Percentiles rank a stretch among this genome's conserved stretches.
Conservation (phyloP, 2,888 invertebrate species). For the Rhabditoides inermis region DNA sequence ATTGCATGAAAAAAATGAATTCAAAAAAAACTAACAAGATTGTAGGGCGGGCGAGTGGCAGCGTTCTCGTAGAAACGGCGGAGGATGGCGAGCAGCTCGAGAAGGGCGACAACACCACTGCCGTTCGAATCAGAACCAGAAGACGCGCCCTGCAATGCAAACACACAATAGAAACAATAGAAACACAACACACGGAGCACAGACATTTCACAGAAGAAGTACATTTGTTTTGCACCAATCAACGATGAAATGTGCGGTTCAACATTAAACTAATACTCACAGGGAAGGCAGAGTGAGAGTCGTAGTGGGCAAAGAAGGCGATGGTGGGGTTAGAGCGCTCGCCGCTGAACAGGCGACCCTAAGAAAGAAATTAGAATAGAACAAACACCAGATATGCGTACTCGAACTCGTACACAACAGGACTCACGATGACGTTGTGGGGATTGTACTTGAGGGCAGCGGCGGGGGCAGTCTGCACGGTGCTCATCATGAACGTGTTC, state of each 20-base stretch:
- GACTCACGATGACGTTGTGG: slow-evolving; percentile 29
- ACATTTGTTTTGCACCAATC: too few relatives aligned
- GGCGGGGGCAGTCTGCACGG: slow-evolving; percentile 13
- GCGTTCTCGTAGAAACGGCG: slow-evolving; percentile 39
- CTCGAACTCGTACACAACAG: not conserved
- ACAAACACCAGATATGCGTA: not conserved
- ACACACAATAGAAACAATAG: not conserved
- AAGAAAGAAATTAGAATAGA: slow-evolving; percentile 4
- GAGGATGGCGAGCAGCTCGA: slow-evolving; percentile 79
- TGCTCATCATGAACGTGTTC: slow-evolving; percentile 45
- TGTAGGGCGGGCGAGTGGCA: slow-evolving; percentile 37
- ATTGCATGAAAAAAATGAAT: not conserved
- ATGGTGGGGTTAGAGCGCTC: slow-evolving; percentile 68
- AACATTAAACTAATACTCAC: slow-evolving; percentile 61
- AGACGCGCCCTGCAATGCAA: slow-evolving; percentile 67
- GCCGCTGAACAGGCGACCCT: slow-evolving; percentile 38
- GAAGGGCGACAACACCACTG: slow-evolving; percentile 75
- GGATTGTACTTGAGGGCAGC: slow-evolving; percentile 6
- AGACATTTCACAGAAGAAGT: too few relatives aligned
- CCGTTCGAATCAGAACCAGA: slow-evolving; percentile 85
- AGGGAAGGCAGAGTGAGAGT: slow-evolving; percentile 78
- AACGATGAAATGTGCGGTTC: too few relatives aligned
- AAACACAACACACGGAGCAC: too few relatives aligned
- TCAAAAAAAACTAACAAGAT: too few relatives aligned
- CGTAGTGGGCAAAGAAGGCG: slow-evolving; percentile 83